A percentile compares a stretch with the other conserved stretches of the same genome.
Evolutionary conservation across 2,888 invertebrate species (phyloP).

Genomic region (Cerastis leucographa): DNA sequence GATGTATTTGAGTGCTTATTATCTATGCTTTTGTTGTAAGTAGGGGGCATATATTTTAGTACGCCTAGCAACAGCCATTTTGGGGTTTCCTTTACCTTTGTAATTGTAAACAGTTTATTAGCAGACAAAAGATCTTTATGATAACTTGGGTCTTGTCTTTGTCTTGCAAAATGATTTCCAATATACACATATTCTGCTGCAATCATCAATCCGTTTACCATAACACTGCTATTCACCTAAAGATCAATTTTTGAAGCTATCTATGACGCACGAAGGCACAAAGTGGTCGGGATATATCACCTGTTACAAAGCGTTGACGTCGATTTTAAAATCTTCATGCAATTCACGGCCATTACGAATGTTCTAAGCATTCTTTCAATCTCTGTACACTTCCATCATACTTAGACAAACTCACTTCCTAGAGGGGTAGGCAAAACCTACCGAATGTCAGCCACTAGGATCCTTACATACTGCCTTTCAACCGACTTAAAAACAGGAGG

Average conservation of each 20-base stretch:
- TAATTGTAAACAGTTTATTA: background rate
- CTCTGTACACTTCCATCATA: background rate
- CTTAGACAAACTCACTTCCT: background rate
- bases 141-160: background rate
- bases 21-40: conserved; percentile 22
- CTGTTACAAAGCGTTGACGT: background rate
- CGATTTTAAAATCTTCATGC: background rate
- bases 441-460: background rate
- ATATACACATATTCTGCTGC: background rate
- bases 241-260: conserved; percentile 5
- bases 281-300: background rate
- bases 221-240: background rate
- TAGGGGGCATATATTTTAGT: conserved; percentile 1
- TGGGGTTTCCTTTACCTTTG: background rate
- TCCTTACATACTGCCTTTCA: too few relatives aligned
- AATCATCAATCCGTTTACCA: background rate
- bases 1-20: conserved; percentile 41
- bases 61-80: conserved; percentile 1
- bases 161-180: background rate
- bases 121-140: background rate
- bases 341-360: background rate
- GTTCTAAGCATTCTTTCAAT: background rate
- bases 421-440: background rate
- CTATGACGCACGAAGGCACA: conserved; percentile 13
- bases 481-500: too few relatives aligned